Evolutionary conservation across 2,888 invertebrate species (phyloP).

Genomic region (Oxystoma pomonae): DNA sequence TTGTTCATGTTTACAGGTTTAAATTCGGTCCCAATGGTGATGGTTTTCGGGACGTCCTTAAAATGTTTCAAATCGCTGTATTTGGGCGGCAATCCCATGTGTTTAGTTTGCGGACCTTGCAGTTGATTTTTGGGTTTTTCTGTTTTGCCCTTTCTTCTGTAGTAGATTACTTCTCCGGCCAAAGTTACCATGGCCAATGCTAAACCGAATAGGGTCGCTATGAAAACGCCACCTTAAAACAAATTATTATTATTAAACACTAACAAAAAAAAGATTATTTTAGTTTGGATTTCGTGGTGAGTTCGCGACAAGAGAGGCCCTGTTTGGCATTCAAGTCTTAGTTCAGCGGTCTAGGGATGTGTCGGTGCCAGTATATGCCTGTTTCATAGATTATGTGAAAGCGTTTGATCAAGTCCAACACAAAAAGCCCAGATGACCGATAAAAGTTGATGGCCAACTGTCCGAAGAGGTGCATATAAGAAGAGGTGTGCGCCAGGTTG

Average conservation of each 20-base stretch:
- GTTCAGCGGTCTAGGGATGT: too few relatives aligned
- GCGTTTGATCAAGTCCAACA: too few relatives aligned
- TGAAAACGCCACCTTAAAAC: constrained; percentile 77
- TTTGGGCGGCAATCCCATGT: constrained; percentile 10
- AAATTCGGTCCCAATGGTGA: constrained; percentile 40
- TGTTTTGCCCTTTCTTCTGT: constrained; percentile 55
- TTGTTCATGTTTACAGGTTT: constrained; percentile 32
- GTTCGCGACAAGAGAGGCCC: too few relatives aligned
- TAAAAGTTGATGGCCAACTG: background rate
- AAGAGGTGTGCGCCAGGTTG: too few relatives aligned
- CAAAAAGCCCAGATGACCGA: background rate
- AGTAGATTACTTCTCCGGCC: constrained; percentile 76
- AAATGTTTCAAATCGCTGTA: constrained; percentile 16
- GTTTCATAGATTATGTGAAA: too few relatives aligned
- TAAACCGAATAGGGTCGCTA: constrained; percentile 81
- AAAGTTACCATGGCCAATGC: constrained; percentile 81
- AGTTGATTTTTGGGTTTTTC: constrained; percentile 37
- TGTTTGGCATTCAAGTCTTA: too few relatives aligned
- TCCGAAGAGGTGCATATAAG: too few relatives aligned
- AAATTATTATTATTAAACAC: constrained; percentile 3
- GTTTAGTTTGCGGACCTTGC: constrained; percentile 13
- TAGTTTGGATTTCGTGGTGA: background rate
- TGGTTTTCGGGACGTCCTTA: constrained; percentile 11
- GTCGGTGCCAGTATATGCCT: too few relatives aligned
- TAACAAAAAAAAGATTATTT: background rate